Evolutionary conservation across 2,888 invertebrate species (phyloP), one percentile per base, ranked within the genome.

Genomic region (Lasius fuliginosus): DNA sequence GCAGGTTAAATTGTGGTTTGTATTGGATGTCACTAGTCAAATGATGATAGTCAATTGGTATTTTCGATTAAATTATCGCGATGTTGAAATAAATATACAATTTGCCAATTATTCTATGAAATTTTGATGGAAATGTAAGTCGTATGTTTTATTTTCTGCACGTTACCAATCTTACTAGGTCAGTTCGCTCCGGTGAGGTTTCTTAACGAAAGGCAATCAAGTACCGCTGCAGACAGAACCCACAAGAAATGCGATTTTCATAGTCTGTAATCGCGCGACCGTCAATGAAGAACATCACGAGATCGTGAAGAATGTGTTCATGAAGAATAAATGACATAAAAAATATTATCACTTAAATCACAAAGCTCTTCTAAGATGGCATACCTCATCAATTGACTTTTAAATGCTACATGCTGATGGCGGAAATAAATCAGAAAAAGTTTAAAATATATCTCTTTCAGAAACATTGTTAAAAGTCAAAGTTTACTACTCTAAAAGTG

Each of bases 141-240:
- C 53, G n/a, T 42, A n/a, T 15, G 30, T 74, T 60, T 64, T 46
- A 46, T 60, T 65, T 87, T 76, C 46, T 67, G 62, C 33, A 18
- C 30, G 23, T 15, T 53, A 27, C 65, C 40, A 53, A 74, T 53
- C 62, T 83, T 86, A 87, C 87, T 87, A 83, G 82, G 73, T 74
- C 81, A 71, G 68, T 49, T 69, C 62, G 12, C 73, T 71, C 23
- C 60, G 46, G 73, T 36, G 84, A 79, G 12, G 56, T 65, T 79
- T 85, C 76, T 58, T 86, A 88, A 90, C 84, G 88, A 88, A 84
- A 90, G 85, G 81, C 86, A 90, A 90, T 90, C 90, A 86, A 88
- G 85, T 90, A 90, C 88, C 88, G 90, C 75, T 84, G 82, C 83
- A 60, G 56, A 64, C 68, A 42, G 84, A 74, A 81, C 64, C 82